Conservation (phyloP, 2,113 vertebrate species). For the Platysteira castanea region DNA sequence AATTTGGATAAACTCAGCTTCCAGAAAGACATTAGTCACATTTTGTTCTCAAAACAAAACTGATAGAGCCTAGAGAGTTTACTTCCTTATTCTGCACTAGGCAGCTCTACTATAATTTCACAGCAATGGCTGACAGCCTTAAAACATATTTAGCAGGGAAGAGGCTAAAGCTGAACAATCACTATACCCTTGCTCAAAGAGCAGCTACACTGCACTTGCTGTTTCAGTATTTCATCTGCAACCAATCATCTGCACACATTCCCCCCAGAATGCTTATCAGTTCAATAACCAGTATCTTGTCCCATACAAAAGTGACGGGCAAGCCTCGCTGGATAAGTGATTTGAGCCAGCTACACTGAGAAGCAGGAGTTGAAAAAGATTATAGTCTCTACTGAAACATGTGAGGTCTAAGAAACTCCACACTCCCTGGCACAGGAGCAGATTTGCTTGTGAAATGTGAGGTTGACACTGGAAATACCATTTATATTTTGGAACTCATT, state of each 20-base stretch:
- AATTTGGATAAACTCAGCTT: background rate
- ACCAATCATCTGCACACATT: background rate
- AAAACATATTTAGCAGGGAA: background rate
- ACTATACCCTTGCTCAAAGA: background rate
- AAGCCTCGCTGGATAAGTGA: background rate
- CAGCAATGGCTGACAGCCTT: background rate
- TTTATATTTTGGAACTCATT: conserved; percentile 24
- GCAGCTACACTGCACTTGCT: background rate
- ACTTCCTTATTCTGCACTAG: background rate
- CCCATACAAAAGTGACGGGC: background rate
- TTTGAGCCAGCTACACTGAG: background rate
- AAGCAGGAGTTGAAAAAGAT: background rate
- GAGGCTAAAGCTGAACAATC: background rate
- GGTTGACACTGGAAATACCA: conserved; percentile 1
- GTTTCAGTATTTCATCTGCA: background rate
- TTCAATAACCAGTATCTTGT: background rate
- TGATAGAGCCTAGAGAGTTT: background rate
- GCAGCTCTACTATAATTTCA: background rate
- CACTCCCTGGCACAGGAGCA: background rate
- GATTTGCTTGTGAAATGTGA: background rate
- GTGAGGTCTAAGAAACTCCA: conserved; percentile 6
- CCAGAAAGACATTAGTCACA: background rate
- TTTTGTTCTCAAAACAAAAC: background rate
- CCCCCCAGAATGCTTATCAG: background rate
- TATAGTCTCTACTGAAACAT: background rate